A percentile compares a stretch with the other conserved stretches of the same genome.
Evolutionary conservation across 2,113 vertebrate genomes (phyloP).

Genomic region (Strix uralensis): DNA sequence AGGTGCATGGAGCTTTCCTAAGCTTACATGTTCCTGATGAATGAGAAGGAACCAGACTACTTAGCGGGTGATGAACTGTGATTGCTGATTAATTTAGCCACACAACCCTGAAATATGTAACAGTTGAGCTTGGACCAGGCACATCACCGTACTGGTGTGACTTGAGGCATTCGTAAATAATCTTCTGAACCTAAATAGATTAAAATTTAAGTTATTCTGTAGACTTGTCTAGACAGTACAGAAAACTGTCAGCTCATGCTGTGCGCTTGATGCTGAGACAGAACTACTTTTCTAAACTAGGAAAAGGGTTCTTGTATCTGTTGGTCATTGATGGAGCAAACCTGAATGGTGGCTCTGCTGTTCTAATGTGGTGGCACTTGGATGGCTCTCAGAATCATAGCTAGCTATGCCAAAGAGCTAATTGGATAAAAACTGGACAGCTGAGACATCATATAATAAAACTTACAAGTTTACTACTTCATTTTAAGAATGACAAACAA

Average conservation of each 20-base stretch:
- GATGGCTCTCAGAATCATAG: background rate
- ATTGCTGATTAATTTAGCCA: background rate
- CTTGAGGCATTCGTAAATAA: background rate
- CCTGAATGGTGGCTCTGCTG: background rate
- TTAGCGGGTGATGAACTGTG: background rate
- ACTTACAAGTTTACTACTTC: background rate
- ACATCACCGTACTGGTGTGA: background rate
- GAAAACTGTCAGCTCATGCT: background rate
- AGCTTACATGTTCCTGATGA: background rate
- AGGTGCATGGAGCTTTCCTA: background rate
- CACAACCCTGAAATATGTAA: background rate
- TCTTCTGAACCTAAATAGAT: background rate
- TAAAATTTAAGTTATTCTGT: background rate
- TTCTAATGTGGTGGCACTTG: background rate
- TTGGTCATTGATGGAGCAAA: background rate
- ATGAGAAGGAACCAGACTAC: background rate
- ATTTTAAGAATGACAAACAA: background rate
- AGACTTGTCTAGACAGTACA: background rate
- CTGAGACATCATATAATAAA: background rate
- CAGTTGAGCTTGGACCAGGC: background rate
- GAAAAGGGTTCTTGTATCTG: background rate
- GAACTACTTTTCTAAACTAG: background rate
- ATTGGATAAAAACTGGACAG: background rate
- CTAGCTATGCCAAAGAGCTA: background rate
- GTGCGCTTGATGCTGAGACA: background rate